phyloP scores from a whole-genome alignment of 2,888 invertebrate species.

The Petrophora chlorosata region DNA sequence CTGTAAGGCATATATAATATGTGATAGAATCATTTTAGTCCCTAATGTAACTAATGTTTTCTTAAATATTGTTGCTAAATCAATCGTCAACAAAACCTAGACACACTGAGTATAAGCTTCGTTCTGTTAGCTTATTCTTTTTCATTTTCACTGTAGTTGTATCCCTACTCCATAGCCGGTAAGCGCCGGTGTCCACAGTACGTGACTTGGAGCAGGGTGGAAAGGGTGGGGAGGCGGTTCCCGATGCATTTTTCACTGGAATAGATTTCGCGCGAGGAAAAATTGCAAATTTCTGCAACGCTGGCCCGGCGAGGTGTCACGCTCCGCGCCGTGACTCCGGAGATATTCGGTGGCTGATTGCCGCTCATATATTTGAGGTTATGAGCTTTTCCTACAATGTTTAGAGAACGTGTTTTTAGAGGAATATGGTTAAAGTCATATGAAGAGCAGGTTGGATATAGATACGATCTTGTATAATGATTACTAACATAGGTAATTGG shows the following conservation, averaged over 20 bases:
- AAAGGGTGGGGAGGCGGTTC: slow-evolving; percentile 47
- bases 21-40: no score
- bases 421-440: not conserved
- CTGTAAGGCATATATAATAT: no score
- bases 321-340: slow-evolving; percentile 44
- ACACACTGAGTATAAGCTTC: no score
- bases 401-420: slow-evolving; percentile 7
- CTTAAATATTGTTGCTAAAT: no score
- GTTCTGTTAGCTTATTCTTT: slow-evolving; percentile 4
- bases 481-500: no score
- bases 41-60: no score
- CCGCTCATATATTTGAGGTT: slow-evolving; percentile 47
- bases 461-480: not conserved
- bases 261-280: slow-evolving; percentile 61
- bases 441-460: not conserved
- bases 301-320: slow-evolving; percentile 49
- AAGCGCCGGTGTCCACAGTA: slow-evolving; percentile 61
- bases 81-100: no score
- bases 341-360: slow-evolving; percentile 56
- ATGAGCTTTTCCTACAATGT: slow-evolving; percentile 8
- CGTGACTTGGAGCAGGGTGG: slow-evolving; percentile 63
- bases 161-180: slow-evolving; percentile 53
- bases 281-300: slow-evolving; percentile 68
- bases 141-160: slow-evolving; percentile 30
- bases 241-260: slow-evolving; percentile 64